Base-by-base conservation (phyloP, 2,888 invertebrate species). In the Erebia epiphron region DNA sequence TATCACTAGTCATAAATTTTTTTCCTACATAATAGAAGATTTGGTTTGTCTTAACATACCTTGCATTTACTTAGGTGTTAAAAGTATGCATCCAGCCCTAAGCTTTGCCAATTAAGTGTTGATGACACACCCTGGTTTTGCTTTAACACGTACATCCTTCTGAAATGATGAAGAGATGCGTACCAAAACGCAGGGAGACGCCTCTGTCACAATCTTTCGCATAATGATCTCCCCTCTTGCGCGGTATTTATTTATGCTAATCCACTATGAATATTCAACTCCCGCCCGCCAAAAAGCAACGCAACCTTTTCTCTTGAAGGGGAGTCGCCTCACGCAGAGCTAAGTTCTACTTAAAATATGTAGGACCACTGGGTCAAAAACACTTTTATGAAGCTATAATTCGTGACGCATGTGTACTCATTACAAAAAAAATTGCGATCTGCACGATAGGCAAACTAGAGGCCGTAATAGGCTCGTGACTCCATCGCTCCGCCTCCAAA, bases 191-290 rank as follows among this genome's bases (percentile, higher is more conserved):
- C 54, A n/a, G 62, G 62, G 21, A 46, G 56, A 66, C 57, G 56
- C 1, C 10, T 56, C 65, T 54, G 56, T 67, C 71, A 70, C 65
- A 71, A 69, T 71, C 72, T 72, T 71, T 70, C 73, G 72, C 76
- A 72, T 76, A 75, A 75, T 73, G 73, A 76, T 70, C 73, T 54
- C 56, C 5, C 66, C 75, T 73, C 76, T 75, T 73, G 72, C 71
- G 70, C 74, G 70, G 73, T 76, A 78, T 81, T 82, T 78, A 78
- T 77, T 79, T 78, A 80, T 79, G 81, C 74, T 79, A 81, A 78
- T 77, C 66, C 64, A 66, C 60, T 64, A 76, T 82, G 81, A 80
- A 81, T 82, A 82, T 82, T 82, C 79, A 80, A 43, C n/a, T 41
- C 21, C 18, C 43, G 43, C 65, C 35, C 14, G 56, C 18, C 18